Conservation (phyloP, 2,113 vertebrate species). For the Tragelaphus buxtoni region DNA sequence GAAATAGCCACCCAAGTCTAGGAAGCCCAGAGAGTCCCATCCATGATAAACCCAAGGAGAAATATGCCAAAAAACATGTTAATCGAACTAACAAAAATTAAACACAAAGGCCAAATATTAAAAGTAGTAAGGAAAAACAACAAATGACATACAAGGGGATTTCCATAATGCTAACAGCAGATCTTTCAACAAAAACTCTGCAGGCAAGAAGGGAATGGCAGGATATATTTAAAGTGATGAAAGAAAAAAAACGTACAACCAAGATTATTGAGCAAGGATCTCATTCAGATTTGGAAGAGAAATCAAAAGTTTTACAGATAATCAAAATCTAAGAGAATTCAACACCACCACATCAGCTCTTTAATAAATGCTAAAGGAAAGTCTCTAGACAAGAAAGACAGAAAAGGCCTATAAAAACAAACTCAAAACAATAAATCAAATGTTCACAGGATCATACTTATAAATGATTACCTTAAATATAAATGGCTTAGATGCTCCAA, state of each 20-base stretch:
- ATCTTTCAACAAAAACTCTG: neutral
- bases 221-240: neutral
- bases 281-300: neutral
- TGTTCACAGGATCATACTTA: neutral
- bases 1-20: neutral
- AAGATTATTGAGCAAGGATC: neutral
- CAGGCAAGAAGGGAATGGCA: neutral
- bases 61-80: neutral
- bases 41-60: neutral
- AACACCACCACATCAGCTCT: neutral
- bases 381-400: neutral
- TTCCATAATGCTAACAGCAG: neutral
- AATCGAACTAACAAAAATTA: neutral
- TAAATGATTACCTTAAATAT: neutral
- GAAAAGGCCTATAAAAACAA: neutral
- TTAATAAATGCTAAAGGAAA: neutral
- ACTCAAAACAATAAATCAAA: neutral
- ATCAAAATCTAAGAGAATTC: neutral
- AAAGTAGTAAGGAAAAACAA: neutral
- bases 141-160: neutral
- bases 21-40: neutral
- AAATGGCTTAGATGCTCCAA: neutral
- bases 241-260: neutral
- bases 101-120: neutral
- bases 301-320: neutral